Evolutionary conservation across 2,797 vertebrate species (phyloP).

Genomic region (Poeciliopsis presidionis): DNA sequence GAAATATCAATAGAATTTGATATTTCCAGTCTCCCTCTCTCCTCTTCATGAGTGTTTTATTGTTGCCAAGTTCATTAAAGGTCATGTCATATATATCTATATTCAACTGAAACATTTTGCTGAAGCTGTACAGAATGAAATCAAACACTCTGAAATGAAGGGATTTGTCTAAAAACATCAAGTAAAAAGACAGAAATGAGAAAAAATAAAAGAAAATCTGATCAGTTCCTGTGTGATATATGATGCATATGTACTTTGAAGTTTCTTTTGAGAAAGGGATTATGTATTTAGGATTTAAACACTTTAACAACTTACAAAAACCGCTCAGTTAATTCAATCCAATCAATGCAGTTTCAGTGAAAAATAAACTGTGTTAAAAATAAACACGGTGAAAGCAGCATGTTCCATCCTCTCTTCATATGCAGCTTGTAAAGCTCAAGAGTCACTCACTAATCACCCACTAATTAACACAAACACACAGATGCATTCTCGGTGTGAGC

Average conservation of each 20-base stretch:
- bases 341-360: conserved; percentile 5
- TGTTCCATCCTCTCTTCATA: conserved; percentile 6
- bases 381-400: conserved; percentile 1
- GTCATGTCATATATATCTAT: not conserved
- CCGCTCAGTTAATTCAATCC: not conserved
- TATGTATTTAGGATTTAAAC: not conserved
- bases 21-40: not conserved
- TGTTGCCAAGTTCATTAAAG: not conserved
- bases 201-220: not conserved
- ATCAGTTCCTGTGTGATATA: not conserved
- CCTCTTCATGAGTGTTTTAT: not conserved
- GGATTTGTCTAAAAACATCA: not conserved
- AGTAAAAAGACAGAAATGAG: not conserved
- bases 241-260: not conserved
- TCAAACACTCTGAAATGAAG: not conserved
- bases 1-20: not conserved
- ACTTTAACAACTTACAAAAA: not conserved
- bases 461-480: conserved; percentile 12
- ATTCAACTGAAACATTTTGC: not conserved
- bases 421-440: conserved; percentile 1
- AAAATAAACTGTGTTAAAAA: conserved; percentile 1
- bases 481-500: conserved; percentile 6
- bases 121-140: not conserved
- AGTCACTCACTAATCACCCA: conserved; percentile 5
- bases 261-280: not conserved